Evolutionary conservation across 1,140 invertebrate species (phyloP).

Genomic region (Drosophila prosaltans): DNA sequence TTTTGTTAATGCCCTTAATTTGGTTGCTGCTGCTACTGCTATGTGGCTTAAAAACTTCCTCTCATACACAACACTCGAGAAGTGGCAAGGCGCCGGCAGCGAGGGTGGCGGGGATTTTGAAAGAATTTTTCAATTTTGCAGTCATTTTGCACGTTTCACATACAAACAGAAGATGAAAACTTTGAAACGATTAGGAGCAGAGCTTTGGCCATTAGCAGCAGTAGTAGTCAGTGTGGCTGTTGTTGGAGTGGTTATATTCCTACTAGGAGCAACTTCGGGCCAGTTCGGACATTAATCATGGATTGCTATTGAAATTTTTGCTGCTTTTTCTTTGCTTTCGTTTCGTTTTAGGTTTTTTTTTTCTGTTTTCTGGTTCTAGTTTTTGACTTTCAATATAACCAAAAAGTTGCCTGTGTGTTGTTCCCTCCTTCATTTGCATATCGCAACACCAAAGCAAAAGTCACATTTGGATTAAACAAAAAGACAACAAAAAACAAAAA

Average conservation of each 20-base stretch:
- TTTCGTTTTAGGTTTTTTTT: conserved; percentile 19
- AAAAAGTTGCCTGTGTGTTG: conserved; percentile 32
- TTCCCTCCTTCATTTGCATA: conserved; percentile 49
- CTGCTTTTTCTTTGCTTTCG: conserved; percentile 26
- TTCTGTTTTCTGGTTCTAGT: conserved; percentile 33
- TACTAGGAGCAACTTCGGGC: conserved; percentile 10
- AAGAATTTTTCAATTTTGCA: conserved; percentile 49
- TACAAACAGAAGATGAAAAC: conserved; percentile 48
- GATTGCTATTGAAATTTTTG: conserved; percentile 15
- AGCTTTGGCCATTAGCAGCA: conserved; percentile 47
- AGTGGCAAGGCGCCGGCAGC: background rate
- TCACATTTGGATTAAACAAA: conserved; percentile 57
- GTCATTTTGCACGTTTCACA: conserved; percentile 40
- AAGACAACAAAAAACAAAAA: conserved; percentile 22
- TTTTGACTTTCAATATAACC: conserved; percentile 52
- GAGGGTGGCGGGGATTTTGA: no score
- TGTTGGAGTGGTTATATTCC: background rate
- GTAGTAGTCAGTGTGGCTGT: background rate
- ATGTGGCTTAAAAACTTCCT: conserved; percentile 51
- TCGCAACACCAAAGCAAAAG: conserved; percentile 49
- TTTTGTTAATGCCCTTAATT: conserved; percentile 58
- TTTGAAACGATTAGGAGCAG: conserved; percentile 46
- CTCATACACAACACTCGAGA: conserved; percentile 9
- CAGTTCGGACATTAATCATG: conserved; percentile 56
- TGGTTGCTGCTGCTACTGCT: conserved; percentile 22